A percentile compares a stretch with the other conserved stretches of the same genome.
These are phyloP conservation scores for Hippocampus guttulatus DNA, from an alignment of 2,113 vertebrate genomes.

Conservation along the genomic window DNA sequence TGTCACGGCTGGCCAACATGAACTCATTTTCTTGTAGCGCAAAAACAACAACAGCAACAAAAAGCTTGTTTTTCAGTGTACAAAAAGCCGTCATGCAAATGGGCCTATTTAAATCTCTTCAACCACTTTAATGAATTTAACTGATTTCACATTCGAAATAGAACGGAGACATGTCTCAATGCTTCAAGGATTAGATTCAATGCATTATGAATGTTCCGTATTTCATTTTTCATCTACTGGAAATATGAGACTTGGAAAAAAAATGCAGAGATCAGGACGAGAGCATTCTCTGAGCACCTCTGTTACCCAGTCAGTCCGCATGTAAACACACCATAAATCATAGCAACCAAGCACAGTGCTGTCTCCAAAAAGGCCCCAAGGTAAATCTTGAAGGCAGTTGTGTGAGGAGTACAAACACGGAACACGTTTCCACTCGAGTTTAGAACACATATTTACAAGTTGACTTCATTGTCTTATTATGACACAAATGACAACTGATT, in stretches of 20 bases:
- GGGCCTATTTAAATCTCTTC: not conserved
- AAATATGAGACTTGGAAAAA: too few species aligned
- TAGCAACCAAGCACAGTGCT: constrained; percentile 19
- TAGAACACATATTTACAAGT: not conserved
- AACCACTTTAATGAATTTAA: not conserved
- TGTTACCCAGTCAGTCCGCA: constrained; percentile 55
- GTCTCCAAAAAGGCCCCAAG: constrained; percentile 13
- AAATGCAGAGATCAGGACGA: constrained; percentile 3
- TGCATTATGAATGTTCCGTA: not conserved
- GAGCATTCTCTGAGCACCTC: constrained; percentile 18
- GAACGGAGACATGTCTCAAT: not conserved
- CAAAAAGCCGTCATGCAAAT: not conserved
- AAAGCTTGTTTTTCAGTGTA: not conserved
- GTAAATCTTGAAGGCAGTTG: constrained; percentile 28
- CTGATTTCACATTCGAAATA: not conserved
- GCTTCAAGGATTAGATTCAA: not conserved
- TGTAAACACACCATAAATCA: constrained; percentile 56
- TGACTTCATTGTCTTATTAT: not conserved
- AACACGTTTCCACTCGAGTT: not conserved
- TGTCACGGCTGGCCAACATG: not conserved
- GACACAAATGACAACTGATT: not conserved
- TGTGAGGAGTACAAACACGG: constrained; percentile 12
- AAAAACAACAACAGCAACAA: not conserved
- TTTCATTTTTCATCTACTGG: not conserved
- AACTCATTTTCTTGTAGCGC: not conserved